phyloP scores from a whole-genome alignment of 1,140 invertebrate species.

The Aplysia californica region DNA sequence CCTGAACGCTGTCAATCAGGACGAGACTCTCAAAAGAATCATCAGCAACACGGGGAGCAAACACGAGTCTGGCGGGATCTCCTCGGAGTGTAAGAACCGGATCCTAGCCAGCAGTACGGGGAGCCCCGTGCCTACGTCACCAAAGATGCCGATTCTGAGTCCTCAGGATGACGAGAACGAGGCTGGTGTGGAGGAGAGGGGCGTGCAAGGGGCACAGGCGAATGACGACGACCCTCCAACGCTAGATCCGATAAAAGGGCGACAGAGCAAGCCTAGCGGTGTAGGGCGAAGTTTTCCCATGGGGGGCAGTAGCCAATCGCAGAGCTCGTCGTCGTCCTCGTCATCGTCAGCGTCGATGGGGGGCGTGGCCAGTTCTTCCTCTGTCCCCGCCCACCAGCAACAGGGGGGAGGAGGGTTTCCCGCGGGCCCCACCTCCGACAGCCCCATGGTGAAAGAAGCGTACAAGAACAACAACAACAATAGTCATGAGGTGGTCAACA shows the following conservation, averaged over 20 bases:
- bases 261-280: slow-evolving; percentile 6
- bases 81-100: slow-evolving; percentile 17
- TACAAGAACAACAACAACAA: slow-evolving; percentile 18
- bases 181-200: slow-evolving; percentile 9
- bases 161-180: slow-evolving; percentile 47
- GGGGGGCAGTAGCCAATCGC: too few species aligned
- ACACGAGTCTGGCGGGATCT: slow-evolving; percentile 17
- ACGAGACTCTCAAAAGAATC: slow-evolving; percentile 49
- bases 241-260: slow-evolving; percentile 33
- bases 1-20: slow-evolving; percentile 51
- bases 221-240: slow-evolving; percentile 49
- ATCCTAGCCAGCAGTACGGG: slow-evolving; percentile 10
- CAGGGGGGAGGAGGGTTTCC: too few species aligned
- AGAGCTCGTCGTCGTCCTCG: too few species aligned
- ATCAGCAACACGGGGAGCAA: slow-evolving; percentile 21
- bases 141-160: slow-evolving; percentile 58
- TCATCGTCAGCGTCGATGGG: too few species aligned
- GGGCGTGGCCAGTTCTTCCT: neutral
- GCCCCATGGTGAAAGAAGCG: neutral
- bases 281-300: neutral
- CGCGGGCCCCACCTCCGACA: neutral
- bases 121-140: slow-evolving; percentile 47
- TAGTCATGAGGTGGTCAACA: neutral
- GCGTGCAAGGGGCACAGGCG: slow-evolving; percentile 32
- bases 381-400: neutral